phyloP scores from a whole-genome alignment of 2,888 invertebrate species.

The Cabera pusaria region DNA sequence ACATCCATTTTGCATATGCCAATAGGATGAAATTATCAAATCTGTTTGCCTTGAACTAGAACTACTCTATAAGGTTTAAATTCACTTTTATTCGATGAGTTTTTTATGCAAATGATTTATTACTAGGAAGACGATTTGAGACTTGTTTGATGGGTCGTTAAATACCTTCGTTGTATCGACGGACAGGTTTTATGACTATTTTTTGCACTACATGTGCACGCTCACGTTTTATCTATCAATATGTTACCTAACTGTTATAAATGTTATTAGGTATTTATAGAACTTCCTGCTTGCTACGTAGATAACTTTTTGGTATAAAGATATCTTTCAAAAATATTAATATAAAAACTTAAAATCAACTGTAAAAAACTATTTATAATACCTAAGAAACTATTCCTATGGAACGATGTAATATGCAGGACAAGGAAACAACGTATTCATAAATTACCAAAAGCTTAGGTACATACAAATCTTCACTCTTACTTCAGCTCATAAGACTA shows the following conservation, averaged over 20 bases:
- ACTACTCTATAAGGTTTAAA: conserved; percentile 26
- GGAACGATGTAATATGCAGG: too few species aligned
- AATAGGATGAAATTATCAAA: conserved; percentile 28
- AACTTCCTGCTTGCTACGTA: too few species aligned
- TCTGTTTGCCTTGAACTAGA: conserved; percentile 55
- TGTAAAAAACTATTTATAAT: too few species aligned
- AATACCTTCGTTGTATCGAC: background rate
- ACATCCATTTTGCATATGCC: conserved; percentile 21
- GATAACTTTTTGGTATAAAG: too few species aligned
- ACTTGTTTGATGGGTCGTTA: conserved; percentile 3
- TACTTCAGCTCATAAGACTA: too few species aligned
- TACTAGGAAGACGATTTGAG: conserved; percentile 6
- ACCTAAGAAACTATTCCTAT: too few species aligned
- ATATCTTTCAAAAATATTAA: too few species aligned
- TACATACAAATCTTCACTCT: too few species aligned
- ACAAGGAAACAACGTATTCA: too few species aligned
- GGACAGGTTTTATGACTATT: conserved; percentile 1
- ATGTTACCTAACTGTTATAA: conserved; percentile 1
- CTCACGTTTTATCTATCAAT: conserved; percentile 6
- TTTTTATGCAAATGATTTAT: conserved; percentile 13
- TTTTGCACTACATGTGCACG: background rate
- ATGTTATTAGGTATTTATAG: too few species aligned
- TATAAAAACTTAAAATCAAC: too few species aligned
- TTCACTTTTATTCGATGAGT: conserved; percentile 10
- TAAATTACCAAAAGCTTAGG: too few species aligned